Base-by-base conservation (phyloP, 2,888 invertebrate species). In the Tortrix viridana region DNA sequence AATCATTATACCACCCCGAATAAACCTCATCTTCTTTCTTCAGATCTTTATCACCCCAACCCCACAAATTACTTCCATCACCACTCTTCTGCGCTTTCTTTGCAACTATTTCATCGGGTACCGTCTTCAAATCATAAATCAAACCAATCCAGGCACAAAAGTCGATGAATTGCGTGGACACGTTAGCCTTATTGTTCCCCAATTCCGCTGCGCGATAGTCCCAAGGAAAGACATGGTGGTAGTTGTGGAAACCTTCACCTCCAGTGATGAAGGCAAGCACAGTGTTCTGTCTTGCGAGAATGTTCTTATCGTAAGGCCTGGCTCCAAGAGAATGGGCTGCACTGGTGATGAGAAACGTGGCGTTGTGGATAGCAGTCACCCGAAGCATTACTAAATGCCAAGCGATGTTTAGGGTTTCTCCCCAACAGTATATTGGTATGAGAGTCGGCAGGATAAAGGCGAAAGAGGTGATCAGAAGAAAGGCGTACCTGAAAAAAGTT, bases 141-240 rank as follows among this genome's bases (percentile, higher is more conserved):
- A 94, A 95, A 2, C 97, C 97, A 60, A 96, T 91, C 85, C 44
- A 37, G 1, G 50, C 43, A 12, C 50, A 59, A 18, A 59, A 52
- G 1, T 59, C 20, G 16, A 59, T 52, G 14, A 59, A 46, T 12
- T 43, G 5, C 1, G 37, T 22, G 0, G 59, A 52, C 3, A 44
- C 1, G 12, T 59, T 59, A 6, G 44, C 26, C 26, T 54, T 41
- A 43, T 62, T 59, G 65, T 74, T 77, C 88, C 91, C 84, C 67
- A 94, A 90, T 76, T 96, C 96, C 12, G 95, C 93, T 37, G 95
- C 94, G 70, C 95, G 93, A 89, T 96, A 96, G 85, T 96, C 96
- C 93, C 95, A 95, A 1, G 96, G 96, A 90, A 96, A 96, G 1
- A 93, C 92, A 88, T 97, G 97, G 81, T 97, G 97, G 86, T 96